phyloP scores from a whole-genome alignment of 2,888 invertebrate genomes.

The Cantharis nigra region DNA sequence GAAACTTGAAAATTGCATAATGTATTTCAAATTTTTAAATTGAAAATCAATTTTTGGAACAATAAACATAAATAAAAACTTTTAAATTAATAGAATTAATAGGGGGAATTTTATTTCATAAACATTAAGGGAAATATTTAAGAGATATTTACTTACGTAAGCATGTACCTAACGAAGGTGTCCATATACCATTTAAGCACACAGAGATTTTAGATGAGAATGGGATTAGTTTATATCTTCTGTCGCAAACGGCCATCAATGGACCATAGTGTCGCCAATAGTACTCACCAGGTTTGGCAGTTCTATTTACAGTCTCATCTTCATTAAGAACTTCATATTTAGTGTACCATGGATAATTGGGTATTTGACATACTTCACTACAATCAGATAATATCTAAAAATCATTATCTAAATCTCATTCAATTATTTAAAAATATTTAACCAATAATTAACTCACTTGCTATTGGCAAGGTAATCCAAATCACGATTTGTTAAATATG shows the following conservation, averaged over 20 bases:
- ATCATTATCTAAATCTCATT: neutral
- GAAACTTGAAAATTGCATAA: no score
- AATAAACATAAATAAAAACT: no score
- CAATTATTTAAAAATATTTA: neutral
- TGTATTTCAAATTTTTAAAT: no score
- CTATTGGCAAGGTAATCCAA: neutral
- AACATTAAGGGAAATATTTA: no score
- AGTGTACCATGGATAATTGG: neutral
- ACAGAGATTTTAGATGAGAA: neutral
- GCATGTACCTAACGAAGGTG: neutral
- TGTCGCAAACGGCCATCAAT: neutral
- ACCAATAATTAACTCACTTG: neutral
- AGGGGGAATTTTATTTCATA: no score
- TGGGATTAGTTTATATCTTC: neutral
- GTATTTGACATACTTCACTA: neutral
- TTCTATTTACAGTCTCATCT: neutral
- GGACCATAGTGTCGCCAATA: neutral
- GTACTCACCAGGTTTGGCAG: neutral
- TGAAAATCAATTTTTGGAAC: no score
- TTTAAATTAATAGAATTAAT: no score
- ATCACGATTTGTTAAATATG: neutral
- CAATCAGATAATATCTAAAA: neutral
- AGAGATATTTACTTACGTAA: neutral
- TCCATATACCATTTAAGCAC: neutral
- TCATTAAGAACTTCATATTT: neutral